Percentiles rank a stretch among this genome's conserved stretches.
These are phyloP conservation scores for Nothobranchius kuhntae DNA, from an alignment of 2,113 vertebrate species.

Conservation along the genomic window DNA sequence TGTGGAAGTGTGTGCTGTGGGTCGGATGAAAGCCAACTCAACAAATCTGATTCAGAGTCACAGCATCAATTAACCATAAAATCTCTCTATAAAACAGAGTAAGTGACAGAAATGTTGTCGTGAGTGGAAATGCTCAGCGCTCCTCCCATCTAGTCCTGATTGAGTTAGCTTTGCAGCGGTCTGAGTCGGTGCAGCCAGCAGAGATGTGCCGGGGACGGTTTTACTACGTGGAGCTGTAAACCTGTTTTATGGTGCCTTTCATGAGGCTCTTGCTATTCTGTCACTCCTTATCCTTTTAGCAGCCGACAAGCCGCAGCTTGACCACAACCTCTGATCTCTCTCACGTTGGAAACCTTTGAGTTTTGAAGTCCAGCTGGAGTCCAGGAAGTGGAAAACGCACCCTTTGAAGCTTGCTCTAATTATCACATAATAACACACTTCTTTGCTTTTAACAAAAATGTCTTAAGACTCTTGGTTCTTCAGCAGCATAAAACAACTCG, in stretches of 20 bases:
- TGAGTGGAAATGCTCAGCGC: slow-evolving; percentile 3
- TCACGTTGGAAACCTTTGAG: slow-evolving; percentile 57
- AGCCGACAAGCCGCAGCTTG: slow-evolving; percentile 53
- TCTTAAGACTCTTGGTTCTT: slow-evolving; percentile 16
- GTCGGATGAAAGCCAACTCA: neutral
- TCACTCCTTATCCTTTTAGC: slow-evolving; percentile 68
- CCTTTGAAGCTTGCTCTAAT: slow-evolving; percentile 66
- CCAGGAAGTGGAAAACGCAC: slow-evolving; percentile 59
- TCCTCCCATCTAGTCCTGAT: slow-evolving; percentile 22
- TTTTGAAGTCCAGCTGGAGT: slow-evolving; percentile 44
- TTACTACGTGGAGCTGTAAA: slow-evolving; percentile 67
- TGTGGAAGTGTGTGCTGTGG: slow-evolving; percentile 12
- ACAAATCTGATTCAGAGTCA: slow-evolving; percentile 27
- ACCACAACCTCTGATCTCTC: slow-evolving; percentile 56
- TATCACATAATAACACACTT: slow-evolving; percentile 57
- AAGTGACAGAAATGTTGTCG: slow-evolving; percentile 33
- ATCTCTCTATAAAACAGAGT: slow-evolving; percentile 44
- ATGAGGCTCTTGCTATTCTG: slow-evolving; percentile 52
- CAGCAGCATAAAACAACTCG: slow-evolving; percentile 34
- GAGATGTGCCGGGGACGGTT: slow-evolving; percentile 49
- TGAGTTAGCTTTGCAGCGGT: slow-evolving; percentile 14
- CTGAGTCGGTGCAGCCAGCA: slow-evolving; percentile 36
- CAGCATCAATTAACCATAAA: slow-evolving; percentile 36
- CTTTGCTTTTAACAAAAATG: slow-evolving; percentile 46
- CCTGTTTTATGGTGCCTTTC: slow-evolving; percentile 67